These are phyloP conservation scores for Eulemur coronatus DNA, from an alignment of 2,797 vertebrate species.

Conservation along the genomic window DNA sequence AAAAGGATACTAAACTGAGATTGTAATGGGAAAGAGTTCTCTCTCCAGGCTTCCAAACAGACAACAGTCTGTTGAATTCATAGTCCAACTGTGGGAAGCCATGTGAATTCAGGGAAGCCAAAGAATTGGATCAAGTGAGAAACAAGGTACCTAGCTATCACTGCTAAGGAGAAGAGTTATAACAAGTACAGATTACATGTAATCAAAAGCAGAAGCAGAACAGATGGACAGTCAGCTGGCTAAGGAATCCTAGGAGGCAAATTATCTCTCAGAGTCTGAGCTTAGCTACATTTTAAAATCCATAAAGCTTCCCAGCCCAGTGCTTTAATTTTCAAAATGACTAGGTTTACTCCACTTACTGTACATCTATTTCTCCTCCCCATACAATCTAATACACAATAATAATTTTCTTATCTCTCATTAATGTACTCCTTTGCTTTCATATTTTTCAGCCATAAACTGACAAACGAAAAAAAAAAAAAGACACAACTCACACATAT, in stretches of 20 bases:
- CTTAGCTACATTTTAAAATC: not conserved
- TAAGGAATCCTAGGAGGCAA: not conserved
- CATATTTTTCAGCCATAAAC: not conserved
- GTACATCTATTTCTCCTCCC: not conserved
- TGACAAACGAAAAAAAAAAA: not conserved
- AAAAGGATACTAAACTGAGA: not conserved
- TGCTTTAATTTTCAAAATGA: not conserved
- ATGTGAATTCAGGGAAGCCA: not conserved
- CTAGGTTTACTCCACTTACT: not conserved
- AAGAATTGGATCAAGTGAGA: not conserved
- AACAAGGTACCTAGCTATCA: not conserved
- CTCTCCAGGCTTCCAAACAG: not conserved
- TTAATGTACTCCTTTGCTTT: not conserved
- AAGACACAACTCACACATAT: not conserved
- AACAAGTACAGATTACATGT: not conserved
- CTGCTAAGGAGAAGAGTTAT: not conserved
- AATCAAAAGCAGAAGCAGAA: not conserved
- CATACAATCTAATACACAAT: not conserved
- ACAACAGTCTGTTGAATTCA: not conserved
- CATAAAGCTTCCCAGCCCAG: not conserved
- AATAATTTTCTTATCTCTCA: not conserved
- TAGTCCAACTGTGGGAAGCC: not conserved
- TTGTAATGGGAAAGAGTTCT: not conserved
- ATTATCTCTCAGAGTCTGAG: not conserved
- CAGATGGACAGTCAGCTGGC: not conserved